These are phyloP conservation scores for Drosophila borborema DNA, from an alignment of 2,888 invertebrate species.

Conservation along the genomic window DNA sequence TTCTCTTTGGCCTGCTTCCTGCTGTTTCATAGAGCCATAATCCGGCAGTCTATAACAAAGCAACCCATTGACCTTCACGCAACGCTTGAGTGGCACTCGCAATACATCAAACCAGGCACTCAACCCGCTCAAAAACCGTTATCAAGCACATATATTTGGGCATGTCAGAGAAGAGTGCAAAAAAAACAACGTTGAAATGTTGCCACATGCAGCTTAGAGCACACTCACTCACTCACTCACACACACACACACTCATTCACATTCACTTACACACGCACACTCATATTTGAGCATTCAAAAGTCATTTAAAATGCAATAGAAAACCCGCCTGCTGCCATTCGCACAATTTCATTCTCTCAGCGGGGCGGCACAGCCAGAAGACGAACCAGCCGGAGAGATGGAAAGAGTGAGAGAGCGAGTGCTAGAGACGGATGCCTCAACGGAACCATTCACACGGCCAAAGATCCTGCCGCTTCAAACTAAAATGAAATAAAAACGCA, in stretches of 20 bases:
- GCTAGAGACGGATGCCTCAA: conserved; percentile 13
- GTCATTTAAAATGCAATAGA: conserved; percentile 66
- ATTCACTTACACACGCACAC: neutral
- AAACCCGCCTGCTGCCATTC: conserved; percentile 41
- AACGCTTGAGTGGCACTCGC: conserved; percentile 37
- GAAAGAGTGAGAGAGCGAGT: neutral
- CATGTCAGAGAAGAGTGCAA: conserved; percentile 42
- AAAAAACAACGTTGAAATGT: conserved; percentile 35
- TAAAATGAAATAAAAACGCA: conserved; percentile 8
- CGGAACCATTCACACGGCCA: conserved; percentile 44
- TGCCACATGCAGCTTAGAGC: conserved; percentile 50
- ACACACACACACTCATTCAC: conserved; percentile 2
- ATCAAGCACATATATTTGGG: conserved; percentile 53
- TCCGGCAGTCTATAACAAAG: conserved; percentile 27
- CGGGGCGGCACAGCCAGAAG: conserved; percentile 41
- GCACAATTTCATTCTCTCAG: conserved; percentile 57
- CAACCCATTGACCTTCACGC: conserved; percentile 52
- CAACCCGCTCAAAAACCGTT: conserved; percentile 47
- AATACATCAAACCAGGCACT: conserved; percentile 40
- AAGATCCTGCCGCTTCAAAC: conserved; percentile 59
- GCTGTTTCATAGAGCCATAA: conserved; percentile 30
- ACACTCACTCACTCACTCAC: conserved; percentile 14
- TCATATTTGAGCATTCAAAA: conserved; percentile 46
- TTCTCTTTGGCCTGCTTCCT: conserved; percentile 13
- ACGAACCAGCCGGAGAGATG: neutral